A percentile compares a stretch with the other conserved stretches of the same genome.
Conservation (phyloP, 2,797 vertebrate species). For the Tenualosa ilisha region DNA sequence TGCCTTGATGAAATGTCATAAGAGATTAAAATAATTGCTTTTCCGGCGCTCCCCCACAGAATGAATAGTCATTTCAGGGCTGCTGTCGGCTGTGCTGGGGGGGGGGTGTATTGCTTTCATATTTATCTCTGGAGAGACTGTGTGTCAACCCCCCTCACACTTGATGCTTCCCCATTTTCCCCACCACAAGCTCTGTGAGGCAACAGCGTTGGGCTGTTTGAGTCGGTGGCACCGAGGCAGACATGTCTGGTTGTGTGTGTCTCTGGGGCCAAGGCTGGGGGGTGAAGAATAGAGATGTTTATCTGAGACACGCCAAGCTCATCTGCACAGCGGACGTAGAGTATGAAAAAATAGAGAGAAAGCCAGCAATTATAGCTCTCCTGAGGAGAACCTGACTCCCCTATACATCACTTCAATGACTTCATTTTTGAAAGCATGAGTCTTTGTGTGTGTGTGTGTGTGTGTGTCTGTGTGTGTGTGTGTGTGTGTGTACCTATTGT, state of each 20-base stretch:
- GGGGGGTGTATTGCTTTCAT: constrained; percentile 26
- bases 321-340: background rate
- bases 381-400: background rate
- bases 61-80: constrained; percentile 17
- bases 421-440: background rate
- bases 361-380: background rate
- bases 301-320: background rate
- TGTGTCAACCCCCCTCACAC: background rate
- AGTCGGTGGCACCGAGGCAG: background rate
- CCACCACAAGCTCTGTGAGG: background rate
- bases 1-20: constrained; percentile 32
- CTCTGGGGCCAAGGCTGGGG: background rate
- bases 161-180: background rate
- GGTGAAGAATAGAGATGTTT: background rate
- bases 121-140: constrained; percentile 4
- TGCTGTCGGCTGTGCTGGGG: background rate
- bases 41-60: constrained; percentile 19
- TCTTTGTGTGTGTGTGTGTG: background rate
- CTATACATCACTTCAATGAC: background rate
- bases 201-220: background rate
- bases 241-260: background rate
- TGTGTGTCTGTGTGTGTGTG: background rate
- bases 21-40: constrained; percentile 28
- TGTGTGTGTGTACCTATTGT: background rate
- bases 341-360: background rate